Evolutionary conservation across 2,113 vertebrate genomes (phyloP).

Genomic region (Ammodramus savannarum): DNA sequence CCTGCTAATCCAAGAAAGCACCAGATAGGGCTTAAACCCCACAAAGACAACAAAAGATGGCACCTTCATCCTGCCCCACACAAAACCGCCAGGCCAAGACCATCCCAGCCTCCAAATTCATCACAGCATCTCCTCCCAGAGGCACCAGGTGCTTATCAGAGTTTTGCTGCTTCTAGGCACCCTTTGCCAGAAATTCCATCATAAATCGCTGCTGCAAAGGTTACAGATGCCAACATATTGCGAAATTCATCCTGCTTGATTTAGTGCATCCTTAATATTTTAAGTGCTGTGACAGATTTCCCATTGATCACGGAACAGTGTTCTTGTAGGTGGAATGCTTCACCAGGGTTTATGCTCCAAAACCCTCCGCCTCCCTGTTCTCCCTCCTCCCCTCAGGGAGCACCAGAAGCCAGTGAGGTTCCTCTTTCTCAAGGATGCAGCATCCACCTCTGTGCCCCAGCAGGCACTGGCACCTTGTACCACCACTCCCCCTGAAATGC

Average conservation of each 20-base stretch:
- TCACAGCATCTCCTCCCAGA: neutral
- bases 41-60: neutral
- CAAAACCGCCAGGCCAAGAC: neutral
- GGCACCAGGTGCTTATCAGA: neutral
- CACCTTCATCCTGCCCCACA: rapidly evolving
- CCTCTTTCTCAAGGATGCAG: rapidly evolving
- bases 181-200: neutral
- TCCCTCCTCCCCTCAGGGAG: neutral
- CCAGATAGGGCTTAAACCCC: neutral
- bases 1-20: neutral
- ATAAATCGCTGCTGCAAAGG: neutral
- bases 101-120: neutral
- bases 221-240: neutral
- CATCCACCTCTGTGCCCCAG: rapidly evolving
- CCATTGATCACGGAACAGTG: rapidly evolving
- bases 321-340: rapidly evolving
- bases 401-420: rapidly evolving
- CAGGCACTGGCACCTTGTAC: neutral
- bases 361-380: rapidly evolving
- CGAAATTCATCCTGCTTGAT: neutral
- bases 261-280: neutral
- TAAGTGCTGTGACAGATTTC: neutral
- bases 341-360: rapidly evolving
- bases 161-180: neutral
- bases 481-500: rapidly evolving